These are phyloP conservation scores for Eurytoma adleriae DNA, from an alignment of 2,888 invertebrate genomes.

Conservation along the genomic window DNA sequence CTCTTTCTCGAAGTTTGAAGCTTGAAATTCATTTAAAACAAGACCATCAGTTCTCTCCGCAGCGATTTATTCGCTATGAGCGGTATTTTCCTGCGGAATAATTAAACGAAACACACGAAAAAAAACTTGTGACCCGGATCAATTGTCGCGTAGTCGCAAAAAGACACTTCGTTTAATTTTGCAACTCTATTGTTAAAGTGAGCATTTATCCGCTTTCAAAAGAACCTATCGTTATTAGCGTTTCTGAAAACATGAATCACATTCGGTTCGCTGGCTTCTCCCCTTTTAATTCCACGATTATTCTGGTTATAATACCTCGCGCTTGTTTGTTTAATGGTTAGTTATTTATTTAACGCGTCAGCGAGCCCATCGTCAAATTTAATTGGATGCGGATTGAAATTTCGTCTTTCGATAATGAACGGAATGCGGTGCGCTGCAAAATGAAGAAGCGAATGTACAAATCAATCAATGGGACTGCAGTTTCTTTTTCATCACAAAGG, in stretches of 20 bases:
- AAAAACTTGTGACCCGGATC: not conserved
- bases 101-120: too few relatives aligned
- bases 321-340: constrained; percentile 32
- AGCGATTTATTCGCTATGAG: too few relatives aligned
- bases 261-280: too few relatives aligned
- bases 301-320: constrained; percentile 19
- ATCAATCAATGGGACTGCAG: not conserved
- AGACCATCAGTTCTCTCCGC: too few relatives aligned
- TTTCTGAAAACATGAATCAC: constrained; percentile 13
- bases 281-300: constrained; percentile 38
- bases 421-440: not conserved
- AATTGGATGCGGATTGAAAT: constrained; percentile 47
- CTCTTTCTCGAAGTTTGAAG: too few relatives aligned
- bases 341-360: constrained; percentile 40
- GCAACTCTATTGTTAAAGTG: not conserved
- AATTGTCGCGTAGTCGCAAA: constrained; percentile 4
- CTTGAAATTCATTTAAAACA: too few relatives aligned
- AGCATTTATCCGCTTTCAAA: constrained; percentile 17
- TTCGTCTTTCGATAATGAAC: constrained; percentile 15
- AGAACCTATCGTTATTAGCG: constrained; percentile 29
- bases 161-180: constrained; percentile 14
- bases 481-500: too few relatives aligned
- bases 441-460: constrained; percentile 11
- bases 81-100: too few relatives aligned
- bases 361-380: constrained; percentile 20